Conservation (phyloP, 2,888 invertebrate genomes). For the Sicus ferrugineus region DNA sequence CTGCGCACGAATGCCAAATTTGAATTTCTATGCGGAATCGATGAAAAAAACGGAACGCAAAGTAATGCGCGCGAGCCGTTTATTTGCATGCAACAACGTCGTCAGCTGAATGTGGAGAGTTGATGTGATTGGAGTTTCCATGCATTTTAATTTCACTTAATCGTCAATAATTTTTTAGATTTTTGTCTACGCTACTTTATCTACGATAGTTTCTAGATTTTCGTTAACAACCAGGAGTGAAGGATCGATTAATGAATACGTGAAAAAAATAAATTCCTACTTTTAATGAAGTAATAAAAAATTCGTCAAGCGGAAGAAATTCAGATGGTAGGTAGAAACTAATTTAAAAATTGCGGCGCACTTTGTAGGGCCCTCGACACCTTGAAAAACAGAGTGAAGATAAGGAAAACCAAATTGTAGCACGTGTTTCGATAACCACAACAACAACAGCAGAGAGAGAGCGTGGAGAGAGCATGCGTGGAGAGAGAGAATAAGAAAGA, state of each 20-base stretch:
- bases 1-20: not conserved
- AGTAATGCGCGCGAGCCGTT: not conserved
- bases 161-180: not conserved
- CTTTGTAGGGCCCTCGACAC: not conserved
- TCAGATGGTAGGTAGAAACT: not conserved
- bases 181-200: not conserved
- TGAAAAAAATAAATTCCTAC: not conserved
- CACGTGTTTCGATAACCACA: slow-evolving; percentile 26
- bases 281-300: not conserved
- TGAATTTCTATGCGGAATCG: not conserved
- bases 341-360: not conserved
- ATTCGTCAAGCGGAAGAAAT: not conserved
- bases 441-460: not conserved
- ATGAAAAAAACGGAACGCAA: not conserved
- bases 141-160: not conserved
- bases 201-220: not conserved
- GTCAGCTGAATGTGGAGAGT: not conserved
- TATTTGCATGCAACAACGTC: not conserved
- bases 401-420: not conserved
- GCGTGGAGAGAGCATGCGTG: not conserved
- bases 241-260: too few species aligned
- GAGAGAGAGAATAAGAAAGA: slow-evolving; percentile 5
- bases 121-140: not conserved
- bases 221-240: too few species aligned
- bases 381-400: not conserved